Percentiles rank a stretch among this genome's conserved stretches.
phyloP scores from a whole-genome alignment of 2,888 invertebrate species.

The Rhynchonema sp. region DNA sequence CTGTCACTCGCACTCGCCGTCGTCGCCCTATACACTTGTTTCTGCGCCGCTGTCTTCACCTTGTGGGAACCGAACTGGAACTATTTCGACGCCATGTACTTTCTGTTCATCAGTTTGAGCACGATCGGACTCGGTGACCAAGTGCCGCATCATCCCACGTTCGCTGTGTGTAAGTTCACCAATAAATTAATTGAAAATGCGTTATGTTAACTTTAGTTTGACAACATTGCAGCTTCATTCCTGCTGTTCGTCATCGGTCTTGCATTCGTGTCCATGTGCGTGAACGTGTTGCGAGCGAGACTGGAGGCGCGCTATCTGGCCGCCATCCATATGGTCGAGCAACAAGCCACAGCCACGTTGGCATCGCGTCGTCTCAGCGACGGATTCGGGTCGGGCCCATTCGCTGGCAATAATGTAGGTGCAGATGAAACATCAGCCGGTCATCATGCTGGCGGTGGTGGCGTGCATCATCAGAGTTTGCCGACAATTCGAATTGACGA shows the following conservation, averaged over 20 bases:
- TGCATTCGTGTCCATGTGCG: slow-evolving; percentile 19
- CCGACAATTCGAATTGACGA: no score
- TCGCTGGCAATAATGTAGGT: no score
- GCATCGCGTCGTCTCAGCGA: no score
- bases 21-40: slow-evolving; percentile 14
- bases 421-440: no score
- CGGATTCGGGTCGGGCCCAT: no score
- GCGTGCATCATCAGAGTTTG: no score
- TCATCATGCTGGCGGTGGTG: no score
- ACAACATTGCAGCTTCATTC: slow-evolving; percentile 17
- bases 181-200: not conserved
- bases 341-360: no score
- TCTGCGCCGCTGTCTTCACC: slow-evolving; percentile 16
- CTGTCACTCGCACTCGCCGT: slow-evolving; percentile 10
- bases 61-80: slow-evolving; percentile 21
- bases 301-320: slow-evolving; percentile 19
- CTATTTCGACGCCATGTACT: slow-evolving; percentile 20
- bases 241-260: slow-evolving; percentile 19
- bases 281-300: slow-evolving; percentile 13
- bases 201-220: not conserved
- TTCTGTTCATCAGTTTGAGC: no score
- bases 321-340: slow-evolving; percentile 19
- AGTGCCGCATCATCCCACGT: slow-evolving; percentile 19
- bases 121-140: no score
- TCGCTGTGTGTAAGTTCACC: slow-evolving; percentile 14